Evolutionary conservation across 1,140 invertebrate species (phyloP).

Genomic region (Lepidurus couesii): DNA sequence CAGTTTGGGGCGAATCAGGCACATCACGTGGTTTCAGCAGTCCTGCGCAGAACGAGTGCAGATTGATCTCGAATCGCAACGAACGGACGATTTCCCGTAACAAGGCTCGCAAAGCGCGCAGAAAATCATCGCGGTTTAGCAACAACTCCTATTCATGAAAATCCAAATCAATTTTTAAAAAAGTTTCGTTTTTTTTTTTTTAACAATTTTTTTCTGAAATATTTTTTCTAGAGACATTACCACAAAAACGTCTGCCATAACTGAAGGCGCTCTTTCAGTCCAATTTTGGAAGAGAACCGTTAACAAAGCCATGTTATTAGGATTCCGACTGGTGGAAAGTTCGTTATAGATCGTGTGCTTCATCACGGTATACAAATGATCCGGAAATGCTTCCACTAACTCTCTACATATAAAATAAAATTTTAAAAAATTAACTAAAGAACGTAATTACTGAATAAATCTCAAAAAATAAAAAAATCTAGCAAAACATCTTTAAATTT

Average conservation of each 20-base stretch:
- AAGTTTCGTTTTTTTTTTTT: no score
- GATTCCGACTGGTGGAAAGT: conserved; percentile 80
- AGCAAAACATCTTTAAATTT: background rate
- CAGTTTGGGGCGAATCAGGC: conserved; percentile 51
- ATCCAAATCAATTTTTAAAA: background rate
- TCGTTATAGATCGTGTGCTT: conserved; percentile 94
- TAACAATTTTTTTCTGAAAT: no score
- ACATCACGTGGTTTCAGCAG: conserved; percentile 56
- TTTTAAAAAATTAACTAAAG: conserved; percentile 31
- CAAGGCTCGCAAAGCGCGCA: conserved; percentile 73
- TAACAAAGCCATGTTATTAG: conserved; percentile 86
- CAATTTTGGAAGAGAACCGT: conserved; percentile 77
- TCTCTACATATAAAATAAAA: conserved; percentile 50
- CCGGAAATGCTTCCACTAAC: conserved; percentile 65
- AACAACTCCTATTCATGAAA: conserved; percentile 62
- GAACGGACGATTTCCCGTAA: conserved; percentile 82
- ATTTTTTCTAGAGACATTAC: conserved; percentile 43
- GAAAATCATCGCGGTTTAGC: conserved; percentile 81
- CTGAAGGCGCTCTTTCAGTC: conserved; percentile 65
- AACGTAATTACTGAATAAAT: conserved; percentile 14
- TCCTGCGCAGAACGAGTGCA: conserved; percentile 61
- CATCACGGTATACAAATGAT: conserved; percentile 77
- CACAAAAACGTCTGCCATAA: conserved; percentile 71
- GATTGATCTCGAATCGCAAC: conserved; percentile 69
- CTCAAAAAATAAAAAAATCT: background rate